A percentile compares a stretch with the other conserved stretches of the same genome.
These are phyloP conservation scores for Ceuthmochares aereus DNA, from an alignment of 2,113 vertebrate genomes.

Conservation along the genomic window DNA sequence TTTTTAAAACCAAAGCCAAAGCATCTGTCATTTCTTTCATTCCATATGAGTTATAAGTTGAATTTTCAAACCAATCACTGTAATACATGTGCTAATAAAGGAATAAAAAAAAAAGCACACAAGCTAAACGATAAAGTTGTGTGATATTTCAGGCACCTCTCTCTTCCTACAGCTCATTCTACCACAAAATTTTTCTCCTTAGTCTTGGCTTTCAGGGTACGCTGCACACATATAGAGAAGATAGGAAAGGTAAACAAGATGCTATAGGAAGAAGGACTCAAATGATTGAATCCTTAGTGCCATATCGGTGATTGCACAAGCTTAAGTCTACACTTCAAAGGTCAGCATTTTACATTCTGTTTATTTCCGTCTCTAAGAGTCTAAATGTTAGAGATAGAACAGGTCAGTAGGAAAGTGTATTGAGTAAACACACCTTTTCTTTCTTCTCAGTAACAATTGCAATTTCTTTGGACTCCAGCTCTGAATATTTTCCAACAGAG, in stretches of 20 bases:
- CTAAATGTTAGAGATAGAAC: not conserved
- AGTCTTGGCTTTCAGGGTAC: not conserved
- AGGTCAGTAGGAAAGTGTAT: not conserved
- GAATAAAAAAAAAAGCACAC: not conserved
- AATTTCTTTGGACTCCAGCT: not conserved
- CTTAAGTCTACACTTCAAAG: not conserved
- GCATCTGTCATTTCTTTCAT: too few relatives aligned
- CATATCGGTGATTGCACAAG: not conserved
- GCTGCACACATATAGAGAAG: accelerated
- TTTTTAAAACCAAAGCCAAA: too few relatives aligned
- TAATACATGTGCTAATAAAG: not conserved
- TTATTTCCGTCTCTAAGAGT: not conserved
- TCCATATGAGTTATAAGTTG: too few relatives aligned
- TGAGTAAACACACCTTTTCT: not conserved
- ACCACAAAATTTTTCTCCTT: not conserved
- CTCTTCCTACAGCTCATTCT: not conserved
- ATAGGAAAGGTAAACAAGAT: not conserved
- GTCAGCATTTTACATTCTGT: not conserved
- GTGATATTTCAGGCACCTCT: not conserved
- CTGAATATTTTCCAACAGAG: not conserved
- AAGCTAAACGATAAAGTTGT: not conserved
- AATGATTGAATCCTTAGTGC: not conserved
- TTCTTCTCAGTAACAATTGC: not conserved
- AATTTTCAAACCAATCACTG: not conserved
- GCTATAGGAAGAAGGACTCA: not conserved